A percentile compares a stretch with the other conserved stretches of the same genome.
Evolutionary conservation across 2,888 invertebrate species (phyloP).

Genomic region (Caenorhabditis panamensis): DNA sequence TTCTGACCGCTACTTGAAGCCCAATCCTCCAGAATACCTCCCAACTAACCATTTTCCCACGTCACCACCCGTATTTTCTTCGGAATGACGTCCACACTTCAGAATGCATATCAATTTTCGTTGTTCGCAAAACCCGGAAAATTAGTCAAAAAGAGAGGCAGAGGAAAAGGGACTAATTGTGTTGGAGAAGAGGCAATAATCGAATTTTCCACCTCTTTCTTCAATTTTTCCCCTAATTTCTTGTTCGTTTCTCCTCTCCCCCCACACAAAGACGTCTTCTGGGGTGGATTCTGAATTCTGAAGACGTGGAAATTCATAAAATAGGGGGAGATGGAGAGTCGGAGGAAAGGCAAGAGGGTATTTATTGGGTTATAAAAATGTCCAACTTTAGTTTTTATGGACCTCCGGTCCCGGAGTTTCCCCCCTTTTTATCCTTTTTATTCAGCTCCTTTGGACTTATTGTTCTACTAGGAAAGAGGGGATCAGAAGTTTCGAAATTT

Average conservation of each 20-base stretch:
- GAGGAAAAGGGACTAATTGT: slow-evolving; percentile 21
- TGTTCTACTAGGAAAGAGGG: background rate
- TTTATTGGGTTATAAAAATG: slow-evolving; percentile 59
- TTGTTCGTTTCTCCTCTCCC: background rate
- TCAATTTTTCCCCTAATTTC: background rate
- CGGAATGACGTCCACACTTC: slow-evolving; percentile 13
- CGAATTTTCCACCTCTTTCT: slow-evolving; percentile 29
- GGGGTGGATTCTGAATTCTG: background rate
- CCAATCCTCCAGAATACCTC: too few species aligned
- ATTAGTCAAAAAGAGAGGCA: slow-evolving; percentile 2
- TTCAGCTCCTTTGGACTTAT: too few species aligned
- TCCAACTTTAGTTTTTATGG: slow-evolving; percentile 55
- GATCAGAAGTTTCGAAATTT: too few species aligned
- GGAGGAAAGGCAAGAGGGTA: slow-evolving; percentile 5
- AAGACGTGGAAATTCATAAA: slow-evolving; percentile 6
- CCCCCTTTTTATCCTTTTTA: background rate
- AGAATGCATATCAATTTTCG: slow-evolving; percentile 23
- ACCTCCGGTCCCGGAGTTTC: slow-evolving; percentile 5
- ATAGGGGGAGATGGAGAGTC: background rate
- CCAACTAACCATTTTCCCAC: background rate
- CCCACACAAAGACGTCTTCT: slow-evolving; percentile 3
- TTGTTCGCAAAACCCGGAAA: slow-evolving; percentile 10
- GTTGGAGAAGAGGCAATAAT: slow-evolving; percentile 30
- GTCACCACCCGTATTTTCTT: background rate
- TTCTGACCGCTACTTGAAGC: too few species aligned